Percentiles rank a stretch among this genome's conserved stretches.
phyloP scores from a whole-genome alignment of 2,113 vertebrate species.

The Tenrec ecaudatus region DNA sequence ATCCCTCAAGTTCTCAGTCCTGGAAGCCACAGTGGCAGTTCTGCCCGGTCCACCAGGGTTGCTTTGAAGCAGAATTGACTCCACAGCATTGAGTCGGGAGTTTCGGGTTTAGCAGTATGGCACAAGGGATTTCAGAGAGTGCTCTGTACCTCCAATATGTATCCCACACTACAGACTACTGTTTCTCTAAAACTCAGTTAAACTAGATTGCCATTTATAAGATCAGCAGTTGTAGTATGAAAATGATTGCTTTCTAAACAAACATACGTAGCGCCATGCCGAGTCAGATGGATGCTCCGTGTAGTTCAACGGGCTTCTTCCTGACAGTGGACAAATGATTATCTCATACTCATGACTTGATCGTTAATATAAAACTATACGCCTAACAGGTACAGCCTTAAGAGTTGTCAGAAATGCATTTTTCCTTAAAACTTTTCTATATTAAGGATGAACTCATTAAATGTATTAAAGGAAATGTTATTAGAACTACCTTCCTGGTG shows the following conservation, averaged over 20 bases:
- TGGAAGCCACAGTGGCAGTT: too few relatives aligned
- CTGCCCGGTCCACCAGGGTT: too few relatives aligned
- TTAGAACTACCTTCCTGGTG: not conserved
- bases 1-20: too few relatives aligned
- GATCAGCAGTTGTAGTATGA: not conserved
- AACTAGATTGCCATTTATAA: not conserved
- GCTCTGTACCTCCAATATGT: too few relatives aligned
- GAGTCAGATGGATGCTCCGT: not conserved
- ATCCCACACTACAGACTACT: not conserved
- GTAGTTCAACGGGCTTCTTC: not conserved
- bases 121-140: too few relatives aligned
- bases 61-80: too few relatives aligned
- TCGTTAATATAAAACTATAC: not conserved
- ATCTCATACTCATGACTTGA: not conserved
- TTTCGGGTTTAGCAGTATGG: too few relatives aligned
- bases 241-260: not conserved
- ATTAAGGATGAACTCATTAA: not conserved
- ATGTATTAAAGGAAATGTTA: not conserved
- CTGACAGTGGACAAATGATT: not conserved
- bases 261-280: not conserved
- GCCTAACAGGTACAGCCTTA: too few relatives aligned
- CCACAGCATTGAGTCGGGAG: too few relatives aligned
- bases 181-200: slow-evolving; percentile 14
- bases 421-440: slow-evolving; percentile 5
- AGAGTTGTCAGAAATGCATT: not conserved